These are phyloP conservation scores for Serranus cabrilla DNA, from an alignment of 2,797 vertebrate genomes.

Conservation along the genomic window DNA sequence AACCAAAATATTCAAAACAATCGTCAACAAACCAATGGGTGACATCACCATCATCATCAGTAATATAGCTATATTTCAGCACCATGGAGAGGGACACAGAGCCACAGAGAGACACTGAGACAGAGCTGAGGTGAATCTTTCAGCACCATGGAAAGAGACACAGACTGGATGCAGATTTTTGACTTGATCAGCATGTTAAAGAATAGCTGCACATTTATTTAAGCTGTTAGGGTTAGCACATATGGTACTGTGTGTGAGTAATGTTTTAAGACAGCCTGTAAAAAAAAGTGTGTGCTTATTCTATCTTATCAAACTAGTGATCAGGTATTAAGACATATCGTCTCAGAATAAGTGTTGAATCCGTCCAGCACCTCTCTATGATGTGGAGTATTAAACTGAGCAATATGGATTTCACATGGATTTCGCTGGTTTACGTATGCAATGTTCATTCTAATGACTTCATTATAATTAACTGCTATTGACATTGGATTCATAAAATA, in stretches of 20 bases:
- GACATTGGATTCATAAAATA: neutral
- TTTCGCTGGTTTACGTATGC: neutral
- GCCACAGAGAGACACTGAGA: neutral
- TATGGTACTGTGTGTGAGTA: neutral
- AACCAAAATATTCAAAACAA: too few relatives aligned
- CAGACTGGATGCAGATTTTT: neutral
- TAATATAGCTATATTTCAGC: conserved; percentile 17
- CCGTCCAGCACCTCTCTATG: neutral
- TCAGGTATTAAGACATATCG: too few relatives aligned
- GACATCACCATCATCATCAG: too few relatives aligned
- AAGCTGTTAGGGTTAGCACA: neutral
- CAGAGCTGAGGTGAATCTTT: conserved; percentile 1
- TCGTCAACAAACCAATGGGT: too few relatives aligned
- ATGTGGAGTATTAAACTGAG: neutral
- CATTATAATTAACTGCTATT: neutral
- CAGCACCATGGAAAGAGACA: conserved; percentile 22
- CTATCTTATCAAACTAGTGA: too few relatives aligned
- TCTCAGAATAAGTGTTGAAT: neutral
- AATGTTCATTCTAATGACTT: neutral
- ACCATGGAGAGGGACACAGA: conserved; percentile 19
- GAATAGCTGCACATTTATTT: neutral
- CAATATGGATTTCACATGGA: neutral
- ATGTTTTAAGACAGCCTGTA: neutral
- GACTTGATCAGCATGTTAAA: neutral
- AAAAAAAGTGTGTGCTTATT: too few relatives aligned